Evolutionary conservation across 2,113 vertebrate genomes (phyloP).

Genomic region (Rhombomys opimus): DNA sequence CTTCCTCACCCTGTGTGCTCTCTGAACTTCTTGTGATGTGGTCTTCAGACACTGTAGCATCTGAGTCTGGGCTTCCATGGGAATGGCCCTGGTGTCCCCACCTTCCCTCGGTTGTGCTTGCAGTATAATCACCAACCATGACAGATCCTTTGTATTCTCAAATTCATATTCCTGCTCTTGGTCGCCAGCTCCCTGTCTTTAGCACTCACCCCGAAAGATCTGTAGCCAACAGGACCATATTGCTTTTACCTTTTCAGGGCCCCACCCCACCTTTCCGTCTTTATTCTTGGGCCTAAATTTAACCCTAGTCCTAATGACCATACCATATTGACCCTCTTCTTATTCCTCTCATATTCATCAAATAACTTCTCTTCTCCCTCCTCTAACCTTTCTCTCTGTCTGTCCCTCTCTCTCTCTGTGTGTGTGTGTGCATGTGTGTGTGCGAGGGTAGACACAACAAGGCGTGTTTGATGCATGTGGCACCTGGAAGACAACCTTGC

Average conservation of each 20-base stretch:
- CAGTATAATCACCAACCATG: neutral
- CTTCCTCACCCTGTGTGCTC: neutral
- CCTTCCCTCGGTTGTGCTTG: neutral
- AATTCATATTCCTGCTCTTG: neutral
- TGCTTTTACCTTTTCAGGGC: neutral
- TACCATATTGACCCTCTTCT: neutral
- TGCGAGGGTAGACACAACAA: neutral
- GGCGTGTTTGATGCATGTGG: neutral
- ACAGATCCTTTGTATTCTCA: neutral
- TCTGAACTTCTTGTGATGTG: neutral
- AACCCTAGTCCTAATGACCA: neutral
- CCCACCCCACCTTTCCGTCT: neutral
- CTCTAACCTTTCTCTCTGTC: neutral
- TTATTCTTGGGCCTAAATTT: neutral
- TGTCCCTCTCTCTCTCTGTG: neutral
- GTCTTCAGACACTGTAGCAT: neutral
- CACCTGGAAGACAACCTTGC: neutral
- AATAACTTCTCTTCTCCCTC: neutral
- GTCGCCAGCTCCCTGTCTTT: neutral
- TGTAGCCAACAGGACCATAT: neutral
- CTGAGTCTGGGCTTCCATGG: neutral
- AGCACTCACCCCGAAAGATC: neutral
- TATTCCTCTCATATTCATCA: constrained; percentile 12
- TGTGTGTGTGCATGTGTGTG: neutral
- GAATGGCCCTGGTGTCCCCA: neutral